A percentile compares a stretch with the other conserved stretches of the same genome.
These are phyloP conservation scores for Dichetophora obliterata DNA, from an alignment of 2,888 invertebrate genomes.

Conservation along the genomic window DNA sequence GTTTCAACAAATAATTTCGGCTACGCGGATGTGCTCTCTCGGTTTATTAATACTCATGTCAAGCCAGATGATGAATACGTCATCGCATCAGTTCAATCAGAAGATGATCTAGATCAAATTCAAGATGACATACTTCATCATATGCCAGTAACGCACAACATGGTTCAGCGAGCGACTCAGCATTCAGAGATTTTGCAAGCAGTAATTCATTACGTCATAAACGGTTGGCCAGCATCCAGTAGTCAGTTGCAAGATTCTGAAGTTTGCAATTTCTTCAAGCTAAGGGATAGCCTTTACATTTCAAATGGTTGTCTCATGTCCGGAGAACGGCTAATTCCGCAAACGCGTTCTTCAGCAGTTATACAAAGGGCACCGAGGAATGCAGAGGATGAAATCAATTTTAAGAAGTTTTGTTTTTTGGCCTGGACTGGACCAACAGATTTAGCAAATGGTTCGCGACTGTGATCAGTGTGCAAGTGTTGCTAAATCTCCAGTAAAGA, in stretches of 20 bases:
- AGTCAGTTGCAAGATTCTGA: background rate
- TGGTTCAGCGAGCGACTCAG: background rate
- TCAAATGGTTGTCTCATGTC: no score
- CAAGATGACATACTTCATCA: no score
- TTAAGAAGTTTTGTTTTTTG: conserved; percentile 47
- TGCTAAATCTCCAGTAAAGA: background rate
- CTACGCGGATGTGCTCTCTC: background rate
- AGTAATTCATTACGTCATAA: background rate
- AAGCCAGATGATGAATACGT: conserved; percentile 6
- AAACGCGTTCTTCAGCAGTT: no score
- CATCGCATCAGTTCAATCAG: background rate
- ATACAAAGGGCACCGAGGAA: background rate
- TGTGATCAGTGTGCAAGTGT: background rate
- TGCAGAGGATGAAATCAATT: conserved; percentile 42
- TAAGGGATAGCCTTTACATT: no score
- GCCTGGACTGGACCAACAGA: background rate
- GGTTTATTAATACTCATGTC: background rate
- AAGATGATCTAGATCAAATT: conserved; percentile 4
- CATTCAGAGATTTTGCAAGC: background rate
- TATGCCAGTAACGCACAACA: background rate
- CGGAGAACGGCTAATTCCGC: background rate
- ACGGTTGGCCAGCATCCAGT: background rate
- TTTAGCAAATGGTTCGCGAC: conserved; percentile 30
- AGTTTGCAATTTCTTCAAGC: background rate
- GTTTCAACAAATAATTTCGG: background rate